phyloP scores from a whole-genome alignment of 2,888 invertebrate genomes.

The Patella pellucida region DNA sequence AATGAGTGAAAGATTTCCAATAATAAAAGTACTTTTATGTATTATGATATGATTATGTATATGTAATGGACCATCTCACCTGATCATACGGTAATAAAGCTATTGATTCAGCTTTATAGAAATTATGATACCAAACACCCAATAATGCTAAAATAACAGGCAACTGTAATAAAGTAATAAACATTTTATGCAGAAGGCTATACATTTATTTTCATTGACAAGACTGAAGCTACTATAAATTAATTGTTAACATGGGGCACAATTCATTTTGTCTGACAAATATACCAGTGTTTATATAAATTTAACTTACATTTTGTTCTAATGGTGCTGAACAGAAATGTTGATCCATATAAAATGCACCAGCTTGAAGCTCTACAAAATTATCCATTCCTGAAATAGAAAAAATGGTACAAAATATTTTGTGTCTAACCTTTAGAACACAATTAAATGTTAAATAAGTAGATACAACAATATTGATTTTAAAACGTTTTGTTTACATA shows the following conservation, averaged over 20 bases:
- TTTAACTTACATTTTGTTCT: slow-evolving; percentile 85
- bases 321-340: slow-evolving; percentile 90
- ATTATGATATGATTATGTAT: too few relatives aligned
- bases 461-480: too few relatives aligned
- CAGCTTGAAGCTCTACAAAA: slow-evolving; percentile 90
- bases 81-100: slow-evolving; percentile 98
- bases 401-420: too few relatives aligned
- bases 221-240: too few relatives aligned
- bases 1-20: too few relatives aligned
- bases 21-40: too few relatives aligned
- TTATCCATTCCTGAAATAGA: slow-evolving; percentile 80
- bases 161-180: slow-evolving; percentile 75
- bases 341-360: slow-evolving; percentile 93
- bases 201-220: too few relatives aligned
- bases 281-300: background rate
- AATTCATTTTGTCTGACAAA: background rate
- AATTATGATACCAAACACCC: slow-evolving; percentile 88
- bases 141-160: slow-evolving; percentile 93
- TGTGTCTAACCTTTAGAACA: too few relatives aligned
- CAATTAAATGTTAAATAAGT: too few relatives aligned
- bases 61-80: slow-evolving; percentile 68
- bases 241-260: too few relatives aligned
- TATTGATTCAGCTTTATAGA: slow-evolving; percentile 95
- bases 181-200: too few relatives aligned
- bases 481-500: too few relatives aligned